Evolutionary conservation across 2,113 vertebrate genomes (phyloP), one percentile per base, ranked within the genome.

Genomic region (Pionites leucogaster): DNA sequence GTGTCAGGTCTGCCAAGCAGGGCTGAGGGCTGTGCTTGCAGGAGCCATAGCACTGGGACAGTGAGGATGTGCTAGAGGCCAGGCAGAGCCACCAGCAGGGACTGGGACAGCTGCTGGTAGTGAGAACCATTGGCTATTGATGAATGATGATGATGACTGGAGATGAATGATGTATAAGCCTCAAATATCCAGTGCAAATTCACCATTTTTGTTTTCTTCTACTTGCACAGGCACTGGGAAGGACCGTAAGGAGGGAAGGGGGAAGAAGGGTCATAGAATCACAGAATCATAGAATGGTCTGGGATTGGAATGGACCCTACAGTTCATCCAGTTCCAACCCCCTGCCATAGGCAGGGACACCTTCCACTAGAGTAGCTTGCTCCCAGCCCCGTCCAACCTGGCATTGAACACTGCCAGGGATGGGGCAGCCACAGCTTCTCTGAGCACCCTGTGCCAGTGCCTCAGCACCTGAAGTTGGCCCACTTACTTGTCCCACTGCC

Each of bases 141-240:
- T 35, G 57, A n/a, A 35, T 35, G 57, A 16, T 59, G 55, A 20
- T 59, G 57, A 59, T 59, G 33, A 59, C 13, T 17, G n/a, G 81
- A 49, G 13, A 18, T 55, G 47, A 37, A 29, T 4, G 9, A 39
- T 20, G 10, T 6, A 8, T 17, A 63, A 87, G 13, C 12, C 14
- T 44, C 19, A 57, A 39, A 57, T 29, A 11, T 33, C 63, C 44
- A 35, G 2, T 6, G 16, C 28, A 9, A 86, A 52, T 44, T 28
- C 49, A 10, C 35, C 0, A 0, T 1, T 70, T 63, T 37, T 23
- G 37, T 17, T 29, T 25, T 0, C 16, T 59, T 41, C 23, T n/a
- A 44, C 27, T 24, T 35, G 11, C 42, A 67, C 39, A 29, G 23
- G 25, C 5, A 31, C 52, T 13, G 23, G 9, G 9, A 74, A 37